A percentile compares a stretch with the other conserved stretches of the same genome.
phyloP scores from a whole-genome alignment of 2,888 invertebrate genomes.

The Tricholauxania praeusta region DNA sequence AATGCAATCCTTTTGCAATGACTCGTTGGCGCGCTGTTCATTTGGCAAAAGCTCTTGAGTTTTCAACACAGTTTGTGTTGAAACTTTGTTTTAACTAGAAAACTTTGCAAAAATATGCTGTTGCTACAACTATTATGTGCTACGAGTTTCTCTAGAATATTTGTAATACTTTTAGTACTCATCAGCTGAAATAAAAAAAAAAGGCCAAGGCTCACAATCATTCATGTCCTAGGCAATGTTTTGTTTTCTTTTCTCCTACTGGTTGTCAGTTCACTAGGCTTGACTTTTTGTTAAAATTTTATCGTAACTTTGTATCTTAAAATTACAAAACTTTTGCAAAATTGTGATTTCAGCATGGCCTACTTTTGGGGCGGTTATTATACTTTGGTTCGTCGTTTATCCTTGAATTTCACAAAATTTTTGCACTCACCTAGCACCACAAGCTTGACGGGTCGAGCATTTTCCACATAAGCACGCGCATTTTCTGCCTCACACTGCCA shows the following conservation, averaged over 20 bases:
- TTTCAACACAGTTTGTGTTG: constrained; percentile 5
- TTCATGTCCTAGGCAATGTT: no score
- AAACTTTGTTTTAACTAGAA: constrained; percentile 38
- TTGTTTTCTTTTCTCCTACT: no score
- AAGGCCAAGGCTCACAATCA: no score
- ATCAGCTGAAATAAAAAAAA: no score
- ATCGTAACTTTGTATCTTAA: neutral
- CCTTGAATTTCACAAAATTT: neutral
- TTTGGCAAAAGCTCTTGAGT: constrained; percentile 8
- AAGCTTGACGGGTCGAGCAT: constrained; percentile 75
- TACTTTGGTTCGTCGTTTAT: neutral
- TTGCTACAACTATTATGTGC: neutral
- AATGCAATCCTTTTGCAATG: no score
- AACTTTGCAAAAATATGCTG: constrained; percentile 33
- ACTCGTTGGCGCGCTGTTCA: neutral
- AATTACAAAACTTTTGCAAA: constrained; percentile 30
- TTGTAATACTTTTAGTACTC: no score
- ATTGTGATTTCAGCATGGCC: constrained; percentile 16
- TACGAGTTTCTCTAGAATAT: neutral
- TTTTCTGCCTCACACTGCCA: constrained; percentile 81
- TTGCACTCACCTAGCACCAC: constrained; percentile 74
- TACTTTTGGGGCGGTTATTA: constrained; percentile 11
- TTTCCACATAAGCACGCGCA: constrained; percentile 72
- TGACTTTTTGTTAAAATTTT: no score
- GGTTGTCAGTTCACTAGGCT: no score